Evolutionary conservation across 2,113 vertebrate species (phyloP).

Genomic region (Albula goreensis): DNA sequence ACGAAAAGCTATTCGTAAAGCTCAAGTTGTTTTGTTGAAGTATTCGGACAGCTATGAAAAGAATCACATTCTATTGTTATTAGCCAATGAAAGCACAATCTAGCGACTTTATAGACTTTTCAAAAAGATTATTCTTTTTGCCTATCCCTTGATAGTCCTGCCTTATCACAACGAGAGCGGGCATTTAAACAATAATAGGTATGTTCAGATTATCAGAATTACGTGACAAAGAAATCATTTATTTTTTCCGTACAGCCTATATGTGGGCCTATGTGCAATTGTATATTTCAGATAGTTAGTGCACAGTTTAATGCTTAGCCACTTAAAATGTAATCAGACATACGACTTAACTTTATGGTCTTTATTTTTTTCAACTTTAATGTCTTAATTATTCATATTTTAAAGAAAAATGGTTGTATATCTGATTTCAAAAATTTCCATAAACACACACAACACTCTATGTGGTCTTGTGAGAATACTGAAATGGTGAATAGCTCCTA

Average conservation of each 20-base stretch:
- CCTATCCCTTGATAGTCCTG: not conserved
- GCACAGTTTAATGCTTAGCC: no score
- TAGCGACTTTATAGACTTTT: slow-evolving; percentile 19
- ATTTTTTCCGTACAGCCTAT: not conserved
- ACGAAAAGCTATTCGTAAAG: slow-evolving; percentile 94
- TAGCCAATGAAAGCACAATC: slow-evolving; percentile 63
- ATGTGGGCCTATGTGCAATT: not conserved
- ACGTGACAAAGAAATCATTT: not conserved
- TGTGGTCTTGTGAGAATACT: slow-evolving; percentile 85
- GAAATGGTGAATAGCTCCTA: slow-evolving; percentile 77
- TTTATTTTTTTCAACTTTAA: not conserved
- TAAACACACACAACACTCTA: slow-evolving; percentile 70
- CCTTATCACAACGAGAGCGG: slow-evolving; percentile 2
- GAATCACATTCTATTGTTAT: slow-evolving; percentile 84
- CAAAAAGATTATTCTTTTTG: not conserved
- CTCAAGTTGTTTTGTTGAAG: slow-evolving; percentile 88
- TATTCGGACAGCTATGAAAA: slow-evolving; percentile 81
- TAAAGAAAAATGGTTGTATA: slow-evolving; percentile 8
- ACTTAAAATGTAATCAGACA: no score
- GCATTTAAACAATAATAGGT: not conserved
- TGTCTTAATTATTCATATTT: not conserved
- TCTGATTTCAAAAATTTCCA: slow-evolving; percentile 46
- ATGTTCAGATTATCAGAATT: not conserved
- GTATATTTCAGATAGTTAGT: not conserved
- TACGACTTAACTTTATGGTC: no score